Conservation (phyloP, 2,797 vertebrate species). For the Tragelaphus oryx region DNA sequence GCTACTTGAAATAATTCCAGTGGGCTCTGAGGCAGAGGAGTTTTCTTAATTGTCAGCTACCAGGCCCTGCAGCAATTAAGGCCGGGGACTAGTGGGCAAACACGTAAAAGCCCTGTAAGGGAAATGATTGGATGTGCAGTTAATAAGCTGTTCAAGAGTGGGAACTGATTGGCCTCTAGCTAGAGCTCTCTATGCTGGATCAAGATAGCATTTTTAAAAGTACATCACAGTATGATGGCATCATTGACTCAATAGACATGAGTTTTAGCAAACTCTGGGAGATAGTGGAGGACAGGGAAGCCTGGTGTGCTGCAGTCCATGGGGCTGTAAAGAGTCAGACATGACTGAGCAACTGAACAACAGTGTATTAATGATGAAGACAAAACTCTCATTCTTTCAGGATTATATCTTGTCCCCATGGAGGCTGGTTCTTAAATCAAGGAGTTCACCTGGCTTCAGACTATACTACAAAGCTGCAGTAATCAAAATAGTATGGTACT, state of each 20-base stretch:
- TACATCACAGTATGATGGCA: neutral
- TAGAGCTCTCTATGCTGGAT: neutral
- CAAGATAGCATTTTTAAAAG: neutral
- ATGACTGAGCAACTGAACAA: neutral
- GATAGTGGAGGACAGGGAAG: neutral
- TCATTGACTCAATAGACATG: neutral
- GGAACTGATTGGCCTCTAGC: neutral
- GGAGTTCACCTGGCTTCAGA: neutral
- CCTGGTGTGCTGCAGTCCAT: neutral
- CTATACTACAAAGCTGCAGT: neutral
- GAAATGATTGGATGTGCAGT: neutral
- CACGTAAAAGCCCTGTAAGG: neutral
- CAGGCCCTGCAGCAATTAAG: neutral
- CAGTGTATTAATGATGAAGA: too few species aligned
- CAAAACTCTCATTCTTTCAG: neutral
- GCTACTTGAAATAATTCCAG: neutral
- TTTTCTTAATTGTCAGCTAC: neutral
- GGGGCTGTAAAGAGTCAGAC: neutral
- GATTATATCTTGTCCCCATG: neutral
- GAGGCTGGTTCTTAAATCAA: neutral
- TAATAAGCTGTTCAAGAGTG: neutral
- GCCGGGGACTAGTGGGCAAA: neutral
- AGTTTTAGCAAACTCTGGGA: neutral
- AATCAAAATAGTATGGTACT: neutral
- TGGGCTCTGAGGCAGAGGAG: too few species aligned